Evolutionary conservation across 2,113 vertebrate species (phyloP).

Genomic region (Propithecus coquereli): DNA sequence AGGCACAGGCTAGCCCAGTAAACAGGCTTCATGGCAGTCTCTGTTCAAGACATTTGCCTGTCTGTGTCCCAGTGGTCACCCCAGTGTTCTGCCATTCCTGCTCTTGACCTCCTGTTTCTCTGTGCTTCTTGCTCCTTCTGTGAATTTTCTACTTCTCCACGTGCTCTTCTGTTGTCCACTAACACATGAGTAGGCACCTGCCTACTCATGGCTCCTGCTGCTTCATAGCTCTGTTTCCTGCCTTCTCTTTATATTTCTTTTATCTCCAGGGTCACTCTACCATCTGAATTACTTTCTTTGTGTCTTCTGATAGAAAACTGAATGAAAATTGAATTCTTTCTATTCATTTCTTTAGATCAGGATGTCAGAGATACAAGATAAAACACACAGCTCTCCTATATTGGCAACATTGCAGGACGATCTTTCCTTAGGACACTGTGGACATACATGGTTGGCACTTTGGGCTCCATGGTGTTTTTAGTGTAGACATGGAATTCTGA

Average conservation of each 20-base stretch:
- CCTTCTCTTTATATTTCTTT: conserved; percentile 2
- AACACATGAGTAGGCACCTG: neutral
- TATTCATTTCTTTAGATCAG: neutral
- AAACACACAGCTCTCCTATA: neutral
- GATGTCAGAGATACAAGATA: neutral
- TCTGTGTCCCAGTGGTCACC: neutral
- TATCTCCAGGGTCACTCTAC: neutral
- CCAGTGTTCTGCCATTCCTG: neutral
- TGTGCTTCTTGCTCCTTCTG: neutral
- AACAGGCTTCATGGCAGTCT: neutral
- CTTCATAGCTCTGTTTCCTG: neutral
- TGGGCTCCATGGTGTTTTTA: neutral
- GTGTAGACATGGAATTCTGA: neutral
- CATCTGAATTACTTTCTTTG: conserved; percentile 13
- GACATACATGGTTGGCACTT: neutral
- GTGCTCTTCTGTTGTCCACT: neutral
- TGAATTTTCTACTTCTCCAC: neutral
- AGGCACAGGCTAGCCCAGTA: neutral
- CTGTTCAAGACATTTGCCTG: neutral
- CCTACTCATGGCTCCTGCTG: neutral
- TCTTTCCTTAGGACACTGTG: neutral
- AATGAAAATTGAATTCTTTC: neutral
- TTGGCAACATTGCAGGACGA: neutral
- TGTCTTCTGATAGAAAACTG: neutral
- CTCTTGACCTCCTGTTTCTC: neutral